phyloP scores from a whole-genome alignment of 1,140 invertebrate genomes.

The Tyrophagus putrescentiae region DNA sequence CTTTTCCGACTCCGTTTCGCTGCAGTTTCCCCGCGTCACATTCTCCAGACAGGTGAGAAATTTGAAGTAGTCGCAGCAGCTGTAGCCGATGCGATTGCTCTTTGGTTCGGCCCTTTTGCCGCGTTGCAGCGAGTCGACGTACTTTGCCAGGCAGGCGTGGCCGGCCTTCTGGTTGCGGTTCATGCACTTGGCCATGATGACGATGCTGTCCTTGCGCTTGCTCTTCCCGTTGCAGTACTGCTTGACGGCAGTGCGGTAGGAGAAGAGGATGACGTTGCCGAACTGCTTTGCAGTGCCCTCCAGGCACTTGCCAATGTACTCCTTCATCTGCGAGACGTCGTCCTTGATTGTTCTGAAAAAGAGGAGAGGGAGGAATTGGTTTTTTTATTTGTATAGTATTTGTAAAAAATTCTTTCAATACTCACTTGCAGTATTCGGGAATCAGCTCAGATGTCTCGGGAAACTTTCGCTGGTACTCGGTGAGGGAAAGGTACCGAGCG shows the following conservation, averaged over 20 bases:
- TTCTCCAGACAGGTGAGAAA: not conserved
- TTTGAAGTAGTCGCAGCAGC: conserved; percentile 9
- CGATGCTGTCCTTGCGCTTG: not conserved
- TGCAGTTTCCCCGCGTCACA: not conserved
- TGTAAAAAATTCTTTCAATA: not conserved
- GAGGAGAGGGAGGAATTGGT: not conserved
- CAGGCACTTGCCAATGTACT: not conserved
- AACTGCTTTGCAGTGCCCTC: conserved; percentile 1
- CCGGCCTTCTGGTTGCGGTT: not conserved
- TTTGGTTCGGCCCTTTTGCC: conserved; percentile 9
- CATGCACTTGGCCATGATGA: conserved; percentile 7
- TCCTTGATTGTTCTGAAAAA: not conserved
- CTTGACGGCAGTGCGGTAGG: not conserved
- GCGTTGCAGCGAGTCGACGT: not conserved
- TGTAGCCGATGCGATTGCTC: not conserved
- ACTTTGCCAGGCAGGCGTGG: not conserved
- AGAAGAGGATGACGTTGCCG: not conserved
- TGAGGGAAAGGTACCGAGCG: not conserved
- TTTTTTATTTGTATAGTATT: not conserved
- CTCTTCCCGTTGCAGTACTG: not conserved
- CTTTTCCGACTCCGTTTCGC: not conserved
- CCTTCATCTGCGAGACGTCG: not conserved
- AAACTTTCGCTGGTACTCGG: not conserved
- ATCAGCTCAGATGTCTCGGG: not conserved
- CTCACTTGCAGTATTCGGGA: not conserved